Percentiles rank a stretch among this genome's conserved stretches.
phyloP scores from a whole-genome alignment of 2,113 vertebrate species.

The Odontophorus gujanensis region DNA sequence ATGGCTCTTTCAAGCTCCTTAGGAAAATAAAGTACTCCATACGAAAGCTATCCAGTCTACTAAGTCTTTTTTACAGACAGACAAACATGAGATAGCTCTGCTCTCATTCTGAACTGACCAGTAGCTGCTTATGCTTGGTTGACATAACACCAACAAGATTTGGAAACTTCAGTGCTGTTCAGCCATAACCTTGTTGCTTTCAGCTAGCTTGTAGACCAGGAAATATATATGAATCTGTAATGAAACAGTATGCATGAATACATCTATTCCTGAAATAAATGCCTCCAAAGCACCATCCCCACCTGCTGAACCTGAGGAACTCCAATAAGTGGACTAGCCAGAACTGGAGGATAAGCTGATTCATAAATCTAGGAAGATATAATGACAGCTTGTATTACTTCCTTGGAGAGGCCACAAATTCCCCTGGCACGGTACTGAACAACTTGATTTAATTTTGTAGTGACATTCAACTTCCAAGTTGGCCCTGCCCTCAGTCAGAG shows the following conservation, averaged over 20 bases:
- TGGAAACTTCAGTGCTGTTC: background rate
- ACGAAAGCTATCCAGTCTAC: background rate
- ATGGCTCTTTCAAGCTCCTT: slow-evolving; percentile 51
- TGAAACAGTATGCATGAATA: background rate
- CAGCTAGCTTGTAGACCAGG: background rate
- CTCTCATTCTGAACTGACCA: background rate
- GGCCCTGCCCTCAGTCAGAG: background rate
- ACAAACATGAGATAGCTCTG: background rate
- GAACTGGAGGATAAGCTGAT: background rate
- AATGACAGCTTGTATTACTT: background rate
- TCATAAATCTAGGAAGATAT: background rate
- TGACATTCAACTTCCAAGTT: background rate
- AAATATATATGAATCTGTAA: background rate
- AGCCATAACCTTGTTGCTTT: background rate
- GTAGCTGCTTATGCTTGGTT: background rate
- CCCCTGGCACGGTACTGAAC: background rate
- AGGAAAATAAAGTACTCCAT: background rate
- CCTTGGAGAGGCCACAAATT: background rate
- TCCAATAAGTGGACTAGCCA: background rate
- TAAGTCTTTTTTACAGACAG: background rate
- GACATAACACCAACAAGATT: background rate
- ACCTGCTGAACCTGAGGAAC: background rate
- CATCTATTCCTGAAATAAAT: background rate
- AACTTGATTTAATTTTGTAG: background rate
- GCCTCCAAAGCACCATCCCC: background rate